Conservation (phyloP, 2,113 vertebrate species). For the Gallinago undulata region DNA sequence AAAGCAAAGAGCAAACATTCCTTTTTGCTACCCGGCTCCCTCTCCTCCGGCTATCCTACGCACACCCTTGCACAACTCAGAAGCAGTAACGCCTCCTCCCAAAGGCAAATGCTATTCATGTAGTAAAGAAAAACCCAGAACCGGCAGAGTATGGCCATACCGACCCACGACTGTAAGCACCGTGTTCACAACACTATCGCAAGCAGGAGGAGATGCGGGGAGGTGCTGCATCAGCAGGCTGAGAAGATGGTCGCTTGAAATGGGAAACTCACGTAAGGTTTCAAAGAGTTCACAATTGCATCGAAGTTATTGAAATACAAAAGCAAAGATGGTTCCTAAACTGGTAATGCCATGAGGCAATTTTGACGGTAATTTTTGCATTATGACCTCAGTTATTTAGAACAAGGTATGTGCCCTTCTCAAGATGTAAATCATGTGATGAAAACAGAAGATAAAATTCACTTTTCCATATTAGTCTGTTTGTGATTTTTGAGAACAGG, state of each 20-base stretch:
- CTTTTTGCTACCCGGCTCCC: not conserved
- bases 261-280: not conserved
- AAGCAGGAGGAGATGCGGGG: not conserved
- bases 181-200: accelerated
- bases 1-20: conserved; percentile 44
- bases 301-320: not conserved
- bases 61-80: not conserved
- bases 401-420: not conserved
- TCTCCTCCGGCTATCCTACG: not conserved
- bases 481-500: not conserved
- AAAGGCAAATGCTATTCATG: not conserved
- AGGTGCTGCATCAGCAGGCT: not conserved
- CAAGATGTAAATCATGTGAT: not conserved
- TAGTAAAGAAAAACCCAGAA: not conserved
- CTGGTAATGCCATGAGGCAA: not conserved
- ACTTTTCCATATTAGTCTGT: not conserved
- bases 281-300: not conserved
- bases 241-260: not conserved
- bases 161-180: too few species aligned
- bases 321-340: not conserved
- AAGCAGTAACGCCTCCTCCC: not conserved
- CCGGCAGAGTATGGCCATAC: not conserved
- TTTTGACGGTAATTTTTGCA: not conserved
- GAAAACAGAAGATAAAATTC: not conserved
- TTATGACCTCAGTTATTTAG: not conserved